Base-by-base conservation (phyloP, 2,888 invertebrate genomes). In the Nomada flava region DNA sequence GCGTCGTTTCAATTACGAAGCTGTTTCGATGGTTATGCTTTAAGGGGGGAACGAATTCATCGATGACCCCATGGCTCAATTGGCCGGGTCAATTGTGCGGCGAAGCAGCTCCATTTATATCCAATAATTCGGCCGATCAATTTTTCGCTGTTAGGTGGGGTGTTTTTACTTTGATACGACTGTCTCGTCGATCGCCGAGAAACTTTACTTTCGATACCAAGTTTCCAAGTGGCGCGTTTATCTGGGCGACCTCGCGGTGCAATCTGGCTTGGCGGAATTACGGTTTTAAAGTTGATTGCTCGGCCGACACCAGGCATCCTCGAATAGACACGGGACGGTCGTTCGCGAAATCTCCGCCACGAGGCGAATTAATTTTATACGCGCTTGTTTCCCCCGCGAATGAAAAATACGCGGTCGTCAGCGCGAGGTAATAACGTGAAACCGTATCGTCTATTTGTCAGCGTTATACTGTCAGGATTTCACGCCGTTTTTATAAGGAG, bases 61-160 rank as follows among this genome's bases (percentile, higher is more conserved):
- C 70, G 59, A 52, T 50, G 50, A 11, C 60, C 70, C 23, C 47
- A 50, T 15, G 47, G 29, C 47, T 70, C 47, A 60, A 71, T 71
- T 52, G 60, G 50, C 11, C 53, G 18, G 2, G 7, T 36, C 26
- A 63, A 44, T 67, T 67, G 52, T n/a, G n/a, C 36, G 55, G 18
- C 20, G 18, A 71, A 15, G 36, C 10, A 11, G 50, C 70, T 29
- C 7, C 36, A 50, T 71, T 50, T 52, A 36, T 20, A 71, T 50
- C 70, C 15, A 52, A 52, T 71, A 62, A 71, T 36, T 71, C 50
- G 23, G 29, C 60, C 26, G 70, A 62, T 62, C 60, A 44, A 29
- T 47, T 47, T 15, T 42, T 42, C 23, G 0, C 18, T 5, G 3
- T 23, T 18, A 9, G 7, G 9, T 3, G 11, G 63, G 9, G 15